Evolutionary conservation across 2,797 vertebrate genomes (phyloP).

Genomic region (Tinamus major): DNA sequence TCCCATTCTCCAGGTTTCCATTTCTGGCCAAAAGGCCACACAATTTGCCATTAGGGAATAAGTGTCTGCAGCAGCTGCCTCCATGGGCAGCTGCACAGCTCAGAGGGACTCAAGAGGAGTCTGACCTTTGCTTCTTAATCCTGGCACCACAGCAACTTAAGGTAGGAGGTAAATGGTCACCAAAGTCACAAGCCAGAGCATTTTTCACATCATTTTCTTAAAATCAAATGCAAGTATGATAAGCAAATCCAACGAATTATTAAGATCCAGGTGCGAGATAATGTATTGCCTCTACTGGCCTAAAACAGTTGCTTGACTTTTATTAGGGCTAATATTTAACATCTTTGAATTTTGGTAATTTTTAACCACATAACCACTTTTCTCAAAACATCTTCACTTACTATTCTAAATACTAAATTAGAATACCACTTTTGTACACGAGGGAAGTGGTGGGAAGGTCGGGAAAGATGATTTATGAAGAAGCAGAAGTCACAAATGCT

Average conservation of each 20-base stretch:
- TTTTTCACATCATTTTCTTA: not conserved
- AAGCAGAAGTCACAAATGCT: not conserved
- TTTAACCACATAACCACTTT: not conserved
- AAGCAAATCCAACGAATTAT: conserved; percentile 3
- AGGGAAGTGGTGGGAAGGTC: fast-evolving
- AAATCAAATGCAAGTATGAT: not conserved
- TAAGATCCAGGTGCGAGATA: conserved; percentile 25
- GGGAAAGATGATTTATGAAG: not conserved
- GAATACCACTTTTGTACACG: not conserved
- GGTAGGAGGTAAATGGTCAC: not conserved
- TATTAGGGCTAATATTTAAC: conserved; percentile 37
- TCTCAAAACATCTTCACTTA: not conserved
- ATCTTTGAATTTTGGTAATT: not conserved
- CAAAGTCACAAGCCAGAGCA: not conserved
- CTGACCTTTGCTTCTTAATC: not conserved
- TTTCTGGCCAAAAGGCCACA: not conserved
- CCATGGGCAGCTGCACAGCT: fast-evolving
- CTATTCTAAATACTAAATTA: fast-evolving
- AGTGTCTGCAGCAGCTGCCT: not conserved
- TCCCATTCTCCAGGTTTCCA: not conserved
- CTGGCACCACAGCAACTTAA: not conserved
- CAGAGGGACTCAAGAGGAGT: not conserved
- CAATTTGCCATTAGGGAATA: not conserved
- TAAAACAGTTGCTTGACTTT: conserved; percentile 33
- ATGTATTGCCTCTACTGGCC: not conserved